phyloP scores from a whole-genome alignment of 2,888 invertebrate genomes.

The Napeogenes sylphis region DNA sequence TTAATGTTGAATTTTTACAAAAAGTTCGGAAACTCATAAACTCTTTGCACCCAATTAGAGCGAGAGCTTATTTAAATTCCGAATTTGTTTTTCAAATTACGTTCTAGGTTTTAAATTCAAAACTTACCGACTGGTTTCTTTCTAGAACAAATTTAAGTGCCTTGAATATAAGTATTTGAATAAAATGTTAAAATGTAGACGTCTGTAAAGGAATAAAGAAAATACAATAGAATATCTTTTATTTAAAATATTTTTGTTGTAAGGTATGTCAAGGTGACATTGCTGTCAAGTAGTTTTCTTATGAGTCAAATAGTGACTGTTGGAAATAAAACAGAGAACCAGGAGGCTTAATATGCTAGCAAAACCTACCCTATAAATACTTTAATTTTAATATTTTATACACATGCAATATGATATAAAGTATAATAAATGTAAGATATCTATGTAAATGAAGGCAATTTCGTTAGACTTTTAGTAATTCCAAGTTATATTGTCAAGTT shows the following conservation, averaged over 20 bases:
- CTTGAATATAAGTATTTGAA: too few species aligned
- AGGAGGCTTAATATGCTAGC: too few species aligned
- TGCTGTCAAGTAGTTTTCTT: too few species aligned
- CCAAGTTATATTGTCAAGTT: slow-evolving; percentile 4
- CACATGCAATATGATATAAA: neutral
- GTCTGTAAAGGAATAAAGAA: too few species aligned
- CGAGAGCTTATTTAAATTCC: slow-evolving; percentile 12
- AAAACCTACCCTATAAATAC: too few species aligned
- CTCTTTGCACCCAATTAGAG: slow-evolving; percentile 13
- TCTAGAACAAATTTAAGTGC: slow-evolving; percentile 11
- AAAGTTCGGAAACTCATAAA: slow-evolving; percentile 7
- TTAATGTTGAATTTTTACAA: neutral
- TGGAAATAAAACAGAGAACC: too few species aligned
- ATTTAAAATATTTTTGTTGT: too few species aligned
- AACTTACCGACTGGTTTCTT: slow-evolving; percentile 21
- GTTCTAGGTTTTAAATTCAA: slow-evolving; percentile 13
- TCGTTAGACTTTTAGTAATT: slow-evolving; percentile 2
- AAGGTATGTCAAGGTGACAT: too few species aligned
- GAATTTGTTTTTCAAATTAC: slow-evolving; percentile 22
- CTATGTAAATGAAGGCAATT: slow-evolving; percentile 7
- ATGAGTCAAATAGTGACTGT: too few species aligned
- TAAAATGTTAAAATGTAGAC: too few species aligned
- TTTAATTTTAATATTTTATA: slow-evolving; percentile 1
- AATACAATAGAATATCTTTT: too few species aligned
- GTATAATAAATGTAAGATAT: slow-evolving; percentile 4